Base-by-base conservation (phyloP, 92 coral and sea anemone species). In the Bergia sp. region DNA sequence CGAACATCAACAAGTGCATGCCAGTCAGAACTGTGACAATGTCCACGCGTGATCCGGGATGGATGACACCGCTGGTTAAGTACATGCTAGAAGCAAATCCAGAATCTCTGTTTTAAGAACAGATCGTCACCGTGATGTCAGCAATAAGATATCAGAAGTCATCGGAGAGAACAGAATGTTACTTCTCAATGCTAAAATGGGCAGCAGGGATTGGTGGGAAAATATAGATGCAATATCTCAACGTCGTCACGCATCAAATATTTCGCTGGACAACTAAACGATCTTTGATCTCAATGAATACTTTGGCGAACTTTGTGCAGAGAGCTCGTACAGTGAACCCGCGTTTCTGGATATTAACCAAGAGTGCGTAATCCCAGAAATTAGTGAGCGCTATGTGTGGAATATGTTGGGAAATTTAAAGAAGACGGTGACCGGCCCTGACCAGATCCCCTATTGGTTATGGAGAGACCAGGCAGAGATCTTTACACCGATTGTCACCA, bases 201-300 rank as follows among this genome's bases (percentile, higher is more conserved):
- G 91, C 41, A 86, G 89, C 50, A 44, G 81, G 80, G 91, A 74
- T 21, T 92, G 94, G 92, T 92, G 92, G 91, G 71, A 50, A 73
- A 87, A 92, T 49, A 88, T 90, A 71, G 94, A 92, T 82, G 82
- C 66, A 67, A 58, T 57, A 37, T 92, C 91, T 53, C 94, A 92
- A 58, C 86, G 92, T 37, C 89, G 91, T 57, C 50, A 64, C 64
- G 37, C 86, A 18, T 76, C 86, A 47, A 44, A n/a, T 82, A 76
- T 85, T 44, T 75, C 16, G 47, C 76, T 92, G 3, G 89, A 85
- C 42, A 37, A 72, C 12, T 66, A 89, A 71, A 47, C 76, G 37
- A 66, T 85, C 66, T 37, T 77, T 4, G 88, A 81, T 49, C 86
- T 92, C 45, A 89, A 92, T 40, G 90, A 85, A 45, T 92, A 76